Conservation (phyloP, 2,888 invertebrate genomes). For the Agrotis ipsilon region DNA sequence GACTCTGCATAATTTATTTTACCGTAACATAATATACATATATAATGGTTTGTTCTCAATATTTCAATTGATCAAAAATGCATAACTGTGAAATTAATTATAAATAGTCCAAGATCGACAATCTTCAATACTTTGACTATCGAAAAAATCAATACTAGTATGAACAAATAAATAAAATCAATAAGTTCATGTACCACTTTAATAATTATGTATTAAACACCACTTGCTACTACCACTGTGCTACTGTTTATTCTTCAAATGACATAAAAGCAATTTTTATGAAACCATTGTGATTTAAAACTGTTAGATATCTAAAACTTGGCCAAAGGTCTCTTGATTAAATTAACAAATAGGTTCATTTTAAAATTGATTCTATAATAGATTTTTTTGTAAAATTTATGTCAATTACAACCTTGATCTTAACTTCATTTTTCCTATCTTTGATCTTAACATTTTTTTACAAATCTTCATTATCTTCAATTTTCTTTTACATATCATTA, state of each 20-base stretch:
- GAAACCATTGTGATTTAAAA: background rate
- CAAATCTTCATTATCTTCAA: slow-evolving; percentile 1
- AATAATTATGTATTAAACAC: slow-evolving; percentile 10
- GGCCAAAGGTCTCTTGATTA: background rate
- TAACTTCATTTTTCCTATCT: slow-evolving; percentile 1
- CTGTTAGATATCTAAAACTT: background rate
- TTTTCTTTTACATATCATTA: slow-evolving; percentile 8
- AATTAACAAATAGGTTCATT: background rate
- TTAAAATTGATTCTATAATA: background rate
- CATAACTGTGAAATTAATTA: no score
- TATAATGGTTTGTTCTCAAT: no score
- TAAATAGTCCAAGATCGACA: no score
- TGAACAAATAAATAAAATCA: background rate
- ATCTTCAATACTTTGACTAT: no score
- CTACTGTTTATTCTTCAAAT: slow-evolving; percentile 1
- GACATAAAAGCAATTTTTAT: background rate
- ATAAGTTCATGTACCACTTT: slow-evolving; percentile 2
- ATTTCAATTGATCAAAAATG: no score
- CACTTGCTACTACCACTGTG: slow-evolving; percentile 8
- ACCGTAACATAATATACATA: background rate
- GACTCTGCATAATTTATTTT: slow-evolving; percentile 41
- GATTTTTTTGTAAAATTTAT: background rate
- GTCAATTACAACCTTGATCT: background rate
- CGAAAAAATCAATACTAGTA: no score
- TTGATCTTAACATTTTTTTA: slow-evolving; percentile 15